Base-by-base conservation (phyloP, 2,797 vertebrate genomes). In the Fratercula arctica region DNA sequence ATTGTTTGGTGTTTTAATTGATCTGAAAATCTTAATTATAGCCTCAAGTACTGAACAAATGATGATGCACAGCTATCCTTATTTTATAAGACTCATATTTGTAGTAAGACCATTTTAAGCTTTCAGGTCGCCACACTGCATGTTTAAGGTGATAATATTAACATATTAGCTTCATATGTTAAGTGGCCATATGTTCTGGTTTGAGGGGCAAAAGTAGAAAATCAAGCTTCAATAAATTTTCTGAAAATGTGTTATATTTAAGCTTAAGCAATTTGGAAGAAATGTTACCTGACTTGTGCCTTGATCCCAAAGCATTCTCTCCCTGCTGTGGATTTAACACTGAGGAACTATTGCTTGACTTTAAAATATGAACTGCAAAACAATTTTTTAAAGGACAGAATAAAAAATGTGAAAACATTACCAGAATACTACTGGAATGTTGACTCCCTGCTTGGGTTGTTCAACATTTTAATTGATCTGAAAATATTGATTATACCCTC, bases 21-120 rank as follows among this genome's bases (percentile, higher is more conserved):
- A 85, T 94, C 45, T 59, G 31, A 92, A 82, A 86, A 95, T 3
- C n/a, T 79, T 92, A 45, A 93, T 94, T 87, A 54, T 75, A 75
- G 12, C 39, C 60, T 87, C 26, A 31, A 70, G 64, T 50, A 33
- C n/a, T 64, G 37, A 91, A 83, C 2, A 88, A 95, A 92, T 57
- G 6, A 87, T 79, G 16, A 72, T 79, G 19, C 10, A 85, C 4
- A 45, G 8, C 5, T 75, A 57, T 74, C 89, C n/a, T 64, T 33
- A 54, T 85, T 94, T 95, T 69, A 6, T 28, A 54, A 57, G 24
- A 24, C 57, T 94, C 26, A 31, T 48, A n/a, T 7, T 41, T 6
- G 7, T 46, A 82, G 51, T 24, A 61, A 54, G 37, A 43, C 37
- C 3, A 21, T 35, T 86, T 78, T 85, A 80, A 87, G 10, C 6